Evolutionary conservation across 2,797 vertebrate genomes (phyloP).

Genomic region (Rhinogobio ventralis): DNA sequence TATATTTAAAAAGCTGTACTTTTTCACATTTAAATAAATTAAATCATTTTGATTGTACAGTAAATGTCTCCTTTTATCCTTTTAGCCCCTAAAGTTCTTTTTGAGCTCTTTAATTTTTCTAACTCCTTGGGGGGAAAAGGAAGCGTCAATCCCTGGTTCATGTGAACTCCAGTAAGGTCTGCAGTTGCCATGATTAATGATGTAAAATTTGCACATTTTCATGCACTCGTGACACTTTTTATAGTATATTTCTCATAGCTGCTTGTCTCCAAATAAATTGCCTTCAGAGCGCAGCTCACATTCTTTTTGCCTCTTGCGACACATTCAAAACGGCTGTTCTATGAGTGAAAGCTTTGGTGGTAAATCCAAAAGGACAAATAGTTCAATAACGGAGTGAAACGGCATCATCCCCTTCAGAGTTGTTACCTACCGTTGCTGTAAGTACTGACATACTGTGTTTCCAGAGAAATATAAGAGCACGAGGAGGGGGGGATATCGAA

Average conservation of each 20-base stretch:
- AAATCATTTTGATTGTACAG: neutral
- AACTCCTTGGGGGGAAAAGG: neutral
- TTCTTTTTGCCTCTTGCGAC: neutral
- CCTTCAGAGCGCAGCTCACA: neutral
- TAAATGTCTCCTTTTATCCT: neutral
- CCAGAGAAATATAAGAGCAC: neutral
- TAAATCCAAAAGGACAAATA: neutral
- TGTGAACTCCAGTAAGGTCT: neutral
- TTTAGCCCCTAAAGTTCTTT: neutral
- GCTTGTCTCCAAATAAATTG: slow-evolving; percentile 11
- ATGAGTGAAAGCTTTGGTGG: neutral
- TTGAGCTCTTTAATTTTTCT: neutral
- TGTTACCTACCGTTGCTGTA: neutral
- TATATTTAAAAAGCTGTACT: too few species aligned
- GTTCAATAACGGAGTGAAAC: neutral
- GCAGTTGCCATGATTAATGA: neutral
- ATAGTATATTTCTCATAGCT: slow-evolving; percentile 7
- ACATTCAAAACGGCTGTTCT: neutral
- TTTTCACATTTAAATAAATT: neutral
- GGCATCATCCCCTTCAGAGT: neutral
- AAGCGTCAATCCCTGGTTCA: neutral
- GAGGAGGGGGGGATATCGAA: neutral
- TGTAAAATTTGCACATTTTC: neutral
- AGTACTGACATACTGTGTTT: neutral
- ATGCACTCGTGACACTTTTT: neutral